Base-by-base conservation (phyloP, 2,113 vertebrate species). In the Panthera tigris region DNA sequence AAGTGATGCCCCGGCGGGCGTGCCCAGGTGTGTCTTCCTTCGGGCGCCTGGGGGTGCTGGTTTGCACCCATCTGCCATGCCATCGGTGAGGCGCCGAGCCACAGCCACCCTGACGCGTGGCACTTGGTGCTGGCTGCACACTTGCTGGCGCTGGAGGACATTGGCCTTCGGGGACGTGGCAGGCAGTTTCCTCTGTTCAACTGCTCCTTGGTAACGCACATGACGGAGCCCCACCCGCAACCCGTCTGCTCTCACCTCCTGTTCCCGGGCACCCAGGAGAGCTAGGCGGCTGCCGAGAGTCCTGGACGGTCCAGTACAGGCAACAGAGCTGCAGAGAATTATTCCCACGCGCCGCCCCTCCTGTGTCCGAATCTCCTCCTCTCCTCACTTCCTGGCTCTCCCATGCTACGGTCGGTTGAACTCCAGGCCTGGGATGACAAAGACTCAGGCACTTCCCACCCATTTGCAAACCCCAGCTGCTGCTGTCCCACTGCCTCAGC, bases 161-260 rank as follows among this genome's bases (percentile, higher is more conserved):
- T 98, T 98, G 98, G 98, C 98, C 98, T 98, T 98, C 50, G 39
- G 98, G 98, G 98, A 97, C 48, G 71, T 61, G 18, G 97, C 97
- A 90, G 97, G 94, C 98, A 76, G 92, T 36, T 1, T 76, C 98
- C 97, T 84, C 96, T 97, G 95, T 57, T 94, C 83, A 1, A 31
- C 50, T 80, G 96, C 79, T 97, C 97, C 98, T 98, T 89, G 98
- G 98, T 94, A 98, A 98, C 98, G 81, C 85, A 13, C 95, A 57
- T 4, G 95, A 79, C 95, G 96, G 91, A 97, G 97, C 97, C 97
- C 94, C 69, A 5, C 82, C 7, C 0, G 95, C 74, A 88, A 27
- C 68, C 61, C 7, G 2, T 81, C 66, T 69, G 61, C 90, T 84
- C 73, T 65, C 74, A 1, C 13, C 52, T 78, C 16, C 63, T 25